Evolutionary conservation across 1,140 invertebrate species (phyloP), one percentile per base, ranked within the genome.

Genomic region (Euura lappo): DNA sequence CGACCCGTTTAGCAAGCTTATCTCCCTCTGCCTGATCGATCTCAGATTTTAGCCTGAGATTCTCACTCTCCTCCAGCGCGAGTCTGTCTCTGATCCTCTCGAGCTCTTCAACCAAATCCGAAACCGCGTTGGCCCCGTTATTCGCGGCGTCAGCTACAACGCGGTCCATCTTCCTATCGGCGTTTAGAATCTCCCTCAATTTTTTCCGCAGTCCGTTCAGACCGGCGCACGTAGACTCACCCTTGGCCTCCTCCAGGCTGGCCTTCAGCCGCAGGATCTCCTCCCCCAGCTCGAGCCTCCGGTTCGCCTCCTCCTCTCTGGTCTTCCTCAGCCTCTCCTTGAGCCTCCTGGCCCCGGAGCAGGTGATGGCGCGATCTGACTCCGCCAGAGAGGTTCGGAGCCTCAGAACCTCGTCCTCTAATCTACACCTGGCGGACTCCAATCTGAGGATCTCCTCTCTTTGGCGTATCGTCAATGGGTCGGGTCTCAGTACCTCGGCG

Each of bases 81-180:
- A 79, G 44, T 0, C 80, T 45, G 43, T 77, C 68, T 3, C 71
- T 47, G 2, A 82, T 79, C 44, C 68, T 80, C 28, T 71, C 74
- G 4, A 76, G 60, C 66, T 82, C 81, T 7, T 44, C 68, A 6
- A 69, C 68, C 68, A 46, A 67, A 65, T 46, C 68, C 68, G 65
- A 68, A 71, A 44, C 69, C 28, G 7, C 74, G 3, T 11, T n/a
- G 51, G 8, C 10, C 8, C 51, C 51, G 8, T n/a, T 60, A n/a
- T 8, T 60, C 10, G 51, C 51, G 13, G 13, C 51, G 51, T 60
- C 51, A n/a, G 51, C 3, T 11, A 60, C 13, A 60, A 60, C 10
- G 8, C 51, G 51, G 10, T 60, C 51, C 3, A 60, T n/a, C 8
- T 11, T 74, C 10, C 71, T 72, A 68, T 81, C 77, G 44, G 73